Evolutionary conservation across 2,888 invertebrate genomes (phyloP).

Genomic region (Sinhomidia bicolor): DNA sequence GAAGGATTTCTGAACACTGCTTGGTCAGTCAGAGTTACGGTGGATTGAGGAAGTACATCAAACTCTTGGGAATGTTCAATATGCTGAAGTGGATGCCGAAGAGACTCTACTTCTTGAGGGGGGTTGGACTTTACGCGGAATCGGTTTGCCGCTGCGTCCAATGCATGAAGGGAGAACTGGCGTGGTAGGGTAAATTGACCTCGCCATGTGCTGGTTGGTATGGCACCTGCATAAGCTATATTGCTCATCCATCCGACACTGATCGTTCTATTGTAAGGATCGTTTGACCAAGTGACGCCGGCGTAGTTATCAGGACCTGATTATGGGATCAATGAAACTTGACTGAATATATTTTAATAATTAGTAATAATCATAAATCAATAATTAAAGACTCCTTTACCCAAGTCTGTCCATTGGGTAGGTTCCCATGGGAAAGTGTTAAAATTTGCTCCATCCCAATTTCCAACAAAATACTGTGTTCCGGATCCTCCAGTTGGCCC

Average conservation of each 20-base stretch:
- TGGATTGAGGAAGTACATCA: background rate
- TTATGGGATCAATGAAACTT: background rate
- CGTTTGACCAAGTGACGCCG: slow-evolving; percentile 76
- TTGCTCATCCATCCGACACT: slow-evolving; percentile 78
- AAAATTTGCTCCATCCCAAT: slow-evolving; percentile 51
- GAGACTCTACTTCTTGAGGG: background rate
- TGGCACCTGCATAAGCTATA: slow-evolving; percentile 66
- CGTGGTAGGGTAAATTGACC: slow-evolving; percentile 77
- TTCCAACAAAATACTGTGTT: slow-evolving; percentile 78
- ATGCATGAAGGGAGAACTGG: background rate
- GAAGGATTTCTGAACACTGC: slow-evolving; percentile 34
- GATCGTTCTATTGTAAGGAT: slow-evolving; percentile 52
- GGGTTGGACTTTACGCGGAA: slow-evolving; percentile 51
- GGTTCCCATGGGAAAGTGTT: slow-evolving; percentile 59
- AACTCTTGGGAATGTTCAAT: background rate
- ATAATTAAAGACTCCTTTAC: slow-evolving; percentile 9
- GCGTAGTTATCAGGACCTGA: slow-evolving; percentile 78
- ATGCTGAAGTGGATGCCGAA: slow-evolving; percentile 27
- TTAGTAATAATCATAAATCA: too few relatives aligned
- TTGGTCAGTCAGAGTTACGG: background rate
- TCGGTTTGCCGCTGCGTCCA: background rate
- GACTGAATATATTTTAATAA: too few relatives aligned
- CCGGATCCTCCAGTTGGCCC: slow-evolving; percentile 78
- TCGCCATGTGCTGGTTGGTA: slow-evolving; percentile 73
- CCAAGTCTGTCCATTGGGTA: slow-evolving; percentile 78